Evolutionary conservation across 2,888 invertebrate species (phyloP).

Genomic region (Cheilosia variabilis): DNA sequence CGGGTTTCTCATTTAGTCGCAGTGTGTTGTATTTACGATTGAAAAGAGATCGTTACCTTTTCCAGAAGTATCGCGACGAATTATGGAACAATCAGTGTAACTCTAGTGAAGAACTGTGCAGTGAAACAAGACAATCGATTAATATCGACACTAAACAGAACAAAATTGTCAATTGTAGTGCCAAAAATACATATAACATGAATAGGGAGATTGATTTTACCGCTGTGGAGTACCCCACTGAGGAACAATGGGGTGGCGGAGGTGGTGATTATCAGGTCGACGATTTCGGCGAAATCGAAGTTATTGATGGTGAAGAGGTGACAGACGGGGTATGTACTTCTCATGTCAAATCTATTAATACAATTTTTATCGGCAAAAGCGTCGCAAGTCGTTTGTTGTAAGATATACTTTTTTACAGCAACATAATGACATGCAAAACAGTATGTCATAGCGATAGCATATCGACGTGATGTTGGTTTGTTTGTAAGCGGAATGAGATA

Average conservation of each 20-base stretch:
- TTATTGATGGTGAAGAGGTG: slow-evolving; percentile 79
- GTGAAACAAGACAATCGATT: slow-evolving; percentile 23
- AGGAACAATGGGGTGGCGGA: slow-evolving; percentile 66
- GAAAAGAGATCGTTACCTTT: slow-evolving; percentile 79
- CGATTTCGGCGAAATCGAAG: slow-evolving; percentile 79
- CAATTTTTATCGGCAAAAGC: background rate
- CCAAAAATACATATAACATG: slow-evolving; percentile 61
- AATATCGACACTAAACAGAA: slow-evolving; percentile 41
- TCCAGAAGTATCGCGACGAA: slow-evolving; percentile 79
- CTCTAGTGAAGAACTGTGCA: slow-evolving; percentile 32
- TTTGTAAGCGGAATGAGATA: slow-evolving; percentile 21
- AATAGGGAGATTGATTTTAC: slow-evolving; percentile 80
- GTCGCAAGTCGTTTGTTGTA: background rate
- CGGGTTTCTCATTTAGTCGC: slow-evolving; percentile 78
- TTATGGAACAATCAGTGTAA: slow-evolving; percentile 76
- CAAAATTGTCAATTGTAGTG: slow-evolving; percentile 32
- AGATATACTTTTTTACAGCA: background rate
- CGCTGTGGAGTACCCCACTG: slow-evolving; percentile 79
- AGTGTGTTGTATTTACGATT: slow-evolving; percentile 79
- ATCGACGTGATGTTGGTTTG: slow-evolving; percentile 30
- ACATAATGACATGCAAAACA: background rate
- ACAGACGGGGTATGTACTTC: slow-evolving; percentile 78
- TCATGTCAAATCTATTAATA: background rate
- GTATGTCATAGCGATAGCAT: slow-evolving; percentile 30
- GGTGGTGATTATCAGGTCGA: slow-evolving; percentile 46